Base-by-base conservation (phyloP, 2,113 vertebrate species). In the Ammodramus savannarum region DNA sequence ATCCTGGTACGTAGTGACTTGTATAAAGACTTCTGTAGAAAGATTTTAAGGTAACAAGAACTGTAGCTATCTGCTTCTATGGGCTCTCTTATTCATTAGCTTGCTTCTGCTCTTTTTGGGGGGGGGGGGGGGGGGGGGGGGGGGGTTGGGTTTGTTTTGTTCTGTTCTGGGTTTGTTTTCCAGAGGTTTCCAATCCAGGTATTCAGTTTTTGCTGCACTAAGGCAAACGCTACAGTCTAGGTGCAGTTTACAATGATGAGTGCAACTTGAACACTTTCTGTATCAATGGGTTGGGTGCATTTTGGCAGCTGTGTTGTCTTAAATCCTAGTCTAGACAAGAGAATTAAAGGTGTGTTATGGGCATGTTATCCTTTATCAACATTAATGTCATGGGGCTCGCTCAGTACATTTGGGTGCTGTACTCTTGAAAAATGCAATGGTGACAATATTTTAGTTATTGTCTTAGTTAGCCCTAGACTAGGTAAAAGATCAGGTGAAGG, bases 251-350 rank as follows among this genome's bases (percentile, higher is more conserved):
- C 43, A 63, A 7, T 59, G 41, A 49, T 25, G 72, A 85, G 25
- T 63, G 59, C 79, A 71, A 43, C 43, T 89, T 19, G 4, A 58
- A 74, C 10, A 3, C 34, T 93, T 86, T 83, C 54, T 69, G 88
- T 95, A 83, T 92, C 61, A 54, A 15, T 39, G 21, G 51, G 3
- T 55, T 81, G 55, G 15, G 43, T 93, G 85, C 68, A 9, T 86
- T 96, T 94, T 80, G 71, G 88, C 92, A 95, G 88, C 90, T 92
- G 90, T 84, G 92, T 86, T 90, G 44, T 46, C 83, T 96, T 94
- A 96, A 97, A 81, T 96, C 92, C 90, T 84, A 75, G 94, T 96
- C 94, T 96, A 95, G 94, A 94, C 88, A 59, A 87, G 90, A 93
- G 95, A 90, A 88, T 96, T 96, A 95, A 92, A 95, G 90, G 92